These are phyloP conservation scores for Brotula barbata DNA, from an alignment of 2,797 vertebrate genomes.

Conservation along the genomic window DNA sequence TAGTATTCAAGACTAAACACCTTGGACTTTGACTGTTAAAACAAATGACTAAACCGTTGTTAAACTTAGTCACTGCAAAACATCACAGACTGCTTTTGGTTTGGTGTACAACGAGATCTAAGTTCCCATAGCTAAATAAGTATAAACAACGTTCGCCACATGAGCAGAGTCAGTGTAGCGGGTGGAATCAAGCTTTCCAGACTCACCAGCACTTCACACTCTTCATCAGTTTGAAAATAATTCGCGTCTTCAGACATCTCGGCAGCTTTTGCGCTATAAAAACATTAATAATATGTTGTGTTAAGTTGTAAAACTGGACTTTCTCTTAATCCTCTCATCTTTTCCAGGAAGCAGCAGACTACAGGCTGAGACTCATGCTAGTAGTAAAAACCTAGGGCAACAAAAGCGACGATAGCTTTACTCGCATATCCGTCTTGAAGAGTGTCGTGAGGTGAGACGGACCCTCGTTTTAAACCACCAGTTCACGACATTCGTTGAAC, in stretches of 20 bases:
- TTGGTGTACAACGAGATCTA: too few relatives aligned
- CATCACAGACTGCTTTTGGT: too few relatives aligned
- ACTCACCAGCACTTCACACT: slow-evolving; percentile 79
- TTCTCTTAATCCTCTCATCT: slow-evolving; percentile 37
- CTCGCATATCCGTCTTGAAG: neutral
- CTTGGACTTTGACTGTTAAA: too few relatives aligned
- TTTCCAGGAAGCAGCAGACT: neutral
- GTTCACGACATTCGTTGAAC: slow-evolving; percentile 3
- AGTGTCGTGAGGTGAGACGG: too few relatives aligned
- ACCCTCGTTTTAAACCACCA: neutral
- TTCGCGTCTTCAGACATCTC: slow-evolving; percentile 75
- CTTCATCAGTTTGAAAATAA: slow-evolving; percentile 78
- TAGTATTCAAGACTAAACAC: too few relatives aligned
- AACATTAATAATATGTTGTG: slow-evolving; percentile 20
- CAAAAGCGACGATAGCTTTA: slow-evolving; percentile 43
- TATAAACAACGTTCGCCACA: neutral
- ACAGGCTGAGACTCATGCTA: slow-evolving; percentile 16
- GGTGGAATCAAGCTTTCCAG: neutral
- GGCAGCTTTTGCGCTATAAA: slow-evolving; percentile 22
- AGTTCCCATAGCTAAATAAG: neutral
- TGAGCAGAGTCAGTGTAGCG: neutral
- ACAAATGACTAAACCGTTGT: too few relatives aligned
- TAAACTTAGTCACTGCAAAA: too few relatives aligned
- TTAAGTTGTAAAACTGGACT: slow-evolving; percentile 36
- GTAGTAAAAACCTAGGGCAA: slow-evolving; percentile 36